Evolutionary conservation across 2,888 invertebrate genomes (phyloP).

Genomic region (Deroplatys truncata): DNA sequence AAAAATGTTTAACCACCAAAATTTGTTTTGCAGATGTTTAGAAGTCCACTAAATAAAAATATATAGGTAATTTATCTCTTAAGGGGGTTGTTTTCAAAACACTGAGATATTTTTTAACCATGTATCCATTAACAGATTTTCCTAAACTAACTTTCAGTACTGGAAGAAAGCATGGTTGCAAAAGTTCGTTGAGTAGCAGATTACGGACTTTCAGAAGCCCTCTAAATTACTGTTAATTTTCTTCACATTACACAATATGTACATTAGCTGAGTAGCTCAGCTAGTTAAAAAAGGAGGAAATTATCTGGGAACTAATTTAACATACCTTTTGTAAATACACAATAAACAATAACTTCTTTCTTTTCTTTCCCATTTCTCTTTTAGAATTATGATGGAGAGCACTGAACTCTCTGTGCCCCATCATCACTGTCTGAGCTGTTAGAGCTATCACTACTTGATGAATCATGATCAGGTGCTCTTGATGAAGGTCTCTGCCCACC

Average conservation of each 20-base stretch:
- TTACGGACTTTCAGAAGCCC: background rate
- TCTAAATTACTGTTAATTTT: background rate
- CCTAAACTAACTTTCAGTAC: constrained; percentile 7
- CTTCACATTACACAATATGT: background rate
- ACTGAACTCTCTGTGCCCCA: constrained; percentile 12
- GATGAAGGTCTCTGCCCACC: background rate
- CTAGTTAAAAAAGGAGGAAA: background rate
- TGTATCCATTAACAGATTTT: background rate
- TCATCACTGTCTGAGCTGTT: constrained; percentile 22
- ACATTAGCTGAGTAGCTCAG: background rate
- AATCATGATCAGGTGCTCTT: background rate
- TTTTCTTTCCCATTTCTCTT: background rate
- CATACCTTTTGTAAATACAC: background rate
- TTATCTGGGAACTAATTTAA: background rate
- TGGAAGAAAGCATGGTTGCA: constrained; percentile 1
- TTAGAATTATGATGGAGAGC: constrained; percentile 14
- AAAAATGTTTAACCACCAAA: background rate
- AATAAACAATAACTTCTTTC: background rate
- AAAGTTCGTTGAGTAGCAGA: background rate
- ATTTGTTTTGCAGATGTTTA: background rate
- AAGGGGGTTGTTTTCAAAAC: background rate
- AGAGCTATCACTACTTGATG: constrained; percentile 4
- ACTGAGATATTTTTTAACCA: background rate
- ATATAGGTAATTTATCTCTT: too few species aligned
- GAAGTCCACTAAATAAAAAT: background rate